Evolutionary conservation across 2,797 vertebrate species (phyloP), one percentile per base, ranked within the genome.

Genomic region (Acestrorhynchus altus): DNA sequence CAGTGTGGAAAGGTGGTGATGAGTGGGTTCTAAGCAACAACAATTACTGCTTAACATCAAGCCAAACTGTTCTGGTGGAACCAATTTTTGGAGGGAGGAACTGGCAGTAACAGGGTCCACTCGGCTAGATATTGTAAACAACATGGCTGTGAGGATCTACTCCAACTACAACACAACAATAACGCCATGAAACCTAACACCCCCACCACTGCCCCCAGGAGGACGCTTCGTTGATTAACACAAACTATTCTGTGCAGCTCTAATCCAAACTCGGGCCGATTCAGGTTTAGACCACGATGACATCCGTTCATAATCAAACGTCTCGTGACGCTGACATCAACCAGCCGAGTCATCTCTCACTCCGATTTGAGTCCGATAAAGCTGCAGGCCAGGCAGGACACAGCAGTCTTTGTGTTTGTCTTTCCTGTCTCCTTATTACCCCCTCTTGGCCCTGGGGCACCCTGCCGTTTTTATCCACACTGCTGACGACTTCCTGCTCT

Each of bases 401-500:
- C 46, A 49, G 0, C 13, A 49, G 52, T 11, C 46, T 49, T 7
- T 18, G 46, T 49, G 15, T 59, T 22, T 59, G 56, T 13, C 4
- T 39, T 2, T 20, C 51, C 7, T 35, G 26, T 8, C 7, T 35
- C 2, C 8, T 44, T 44, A 15, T 64, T 12, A 22, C 4, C 24
- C 22, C 11, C 2, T 10, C 1, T 8, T 18, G 3, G 15, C 12
- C 56, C 22, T 10, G 11, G 13, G 56, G 22, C 51, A 22, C 51
- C n/a, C 9, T 1, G n/a, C 9, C 9, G 22, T 52, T 35, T 35
- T 35, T 20, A 52, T 52, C 51, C 24, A 59, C 28, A 54, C 20
- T 20, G n/a, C 52, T 54, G 52, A 54, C 52, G 16, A 54, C 52
- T 54, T 54, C 52, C 52, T 54, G 52, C 52, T 54, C 52, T 54